Evolutionary conservation across 2,113 vertebrate species (phyloP).

Genomic region (Zosterops hypoxanthus): DNA sequence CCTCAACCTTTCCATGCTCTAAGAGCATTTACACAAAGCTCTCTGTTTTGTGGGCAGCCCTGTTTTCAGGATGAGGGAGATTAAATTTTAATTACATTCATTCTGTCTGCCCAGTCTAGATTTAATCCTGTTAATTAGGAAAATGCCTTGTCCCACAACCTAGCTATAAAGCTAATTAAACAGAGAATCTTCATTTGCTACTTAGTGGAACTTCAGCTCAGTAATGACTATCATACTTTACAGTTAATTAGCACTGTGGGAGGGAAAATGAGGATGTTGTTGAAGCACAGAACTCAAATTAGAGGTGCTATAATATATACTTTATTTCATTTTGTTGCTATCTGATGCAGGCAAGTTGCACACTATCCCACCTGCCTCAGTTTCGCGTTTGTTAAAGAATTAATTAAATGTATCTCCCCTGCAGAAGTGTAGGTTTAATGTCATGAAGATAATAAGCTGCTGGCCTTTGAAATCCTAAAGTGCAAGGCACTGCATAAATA

Average conservation of each 20-base stretch:
- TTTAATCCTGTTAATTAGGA: conserved; percentile 56
- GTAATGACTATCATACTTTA: conserved; percentile 38
- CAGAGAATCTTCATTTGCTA: conserved; percentile 26
- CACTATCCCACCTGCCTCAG: neutral
- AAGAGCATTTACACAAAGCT: conserved; percentile 51
- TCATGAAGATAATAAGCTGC: neutral
- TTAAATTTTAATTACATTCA: conserved; percentile 50
- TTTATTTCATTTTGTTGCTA: neutral
- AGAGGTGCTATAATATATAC: neutral
- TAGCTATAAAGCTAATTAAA: conserved; percentile 37
- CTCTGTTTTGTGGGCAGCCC: conserved; percentile 11
- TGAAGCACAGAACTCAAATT: conserved; percentile 16
- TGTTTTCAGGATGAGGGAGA: conserved; percentile 47
- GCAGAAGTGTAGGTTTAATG: neutral
- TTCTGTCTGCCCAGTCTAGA: conserved; percentile 39
- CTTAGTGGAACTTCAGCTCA: conserved; percentile 27
- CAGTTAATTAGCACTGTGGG: conserved; percentile 40
- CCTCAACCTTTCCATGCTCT: conserved; percentile 23
- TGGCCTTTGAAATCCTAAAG: conserved; percentile 3
- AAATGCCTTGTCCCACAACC: conserved; percentile 29
- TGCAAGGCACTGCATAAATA: neutral
- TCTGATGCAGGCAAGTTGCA: conserved; percentile 2
- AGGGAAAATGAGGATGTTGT: conserved; percentile 20
- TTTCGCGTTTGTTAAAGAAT: neutral
- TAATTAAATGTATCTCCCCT: conserved; percentile 1